phyloP scores from a whole-genome alignment of 2,888 invertebrate genomes.

The Lasioglossum villosulum region DNA sequence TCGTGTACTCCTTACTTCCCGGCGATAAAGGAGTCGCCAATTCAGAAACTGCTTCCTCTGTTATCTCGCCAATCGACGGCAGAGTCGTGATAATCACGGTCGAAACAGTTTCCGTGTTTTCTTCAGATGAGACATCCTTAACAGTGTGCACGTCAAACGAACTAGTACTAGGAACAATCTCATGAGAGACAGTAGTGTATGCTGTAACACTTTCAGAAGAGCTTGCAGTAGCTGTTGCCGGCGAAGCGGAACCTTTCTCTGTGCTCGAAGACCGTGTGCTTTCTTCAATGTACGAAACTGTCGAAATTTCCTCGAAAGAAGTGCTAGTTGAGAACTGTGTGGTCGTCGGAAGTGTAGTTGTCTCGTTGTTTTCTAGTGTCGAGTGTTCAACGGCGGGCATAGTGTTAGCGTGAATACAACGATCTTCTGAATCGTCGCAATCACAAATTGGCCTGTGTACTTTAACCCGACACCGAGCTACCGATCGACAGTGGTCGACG shows the following conservation, averaged over 20 bases:
- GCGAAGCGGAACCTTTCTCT: constrained; percentile 18
- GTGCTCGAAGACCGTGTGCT: neutral
- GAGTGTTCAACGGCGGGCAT: constrained; percentile 9
- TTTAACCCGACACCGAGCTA: constrained; percentile 92
- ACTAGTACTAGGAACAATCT: neutral
- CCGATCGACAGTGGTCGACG: constrained; percentile 90
- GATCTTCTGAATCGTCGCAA: constrained; percentile 83
- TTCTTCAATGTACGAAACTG: neutral
- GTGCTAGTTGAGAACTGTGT: constrained; percentile 11
- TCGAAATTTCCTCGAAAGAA: constrained; percentile 14
- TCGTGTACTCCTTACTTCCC: neutral
- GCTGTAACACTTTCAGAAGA: neutral
- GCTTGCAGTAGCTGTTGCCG: neutral
- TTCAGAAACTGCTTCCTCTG: neutral
- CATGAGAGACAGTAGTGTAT: neutral
- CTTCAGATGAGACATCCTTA: constrained; percentile 6
- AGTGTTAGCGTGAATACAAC: constrained; percentile 36
- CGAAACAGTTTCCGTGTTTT: constrained; percentile 33
- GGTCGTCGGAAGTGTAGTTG: constrained; percentile 35
- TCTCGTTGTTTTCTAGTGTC: constrained; percentile 23
- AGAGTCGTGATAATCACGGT: constrained; percentile 1
- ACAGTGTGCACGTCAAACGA: constrained; percentile 9
- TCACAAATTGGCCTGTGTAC: constrained; percentile 94
- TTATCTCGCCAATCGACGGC: neutral
- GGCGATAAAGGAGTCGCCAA: neutral